A percentile compares a stretch with the other conserved stretches of the same genome.
These are phyloP conservation scores for Phalanger gymnotis DNA, from an alignment of 2,797 vertebrate species.

Conservation along the genomic window DNA sequence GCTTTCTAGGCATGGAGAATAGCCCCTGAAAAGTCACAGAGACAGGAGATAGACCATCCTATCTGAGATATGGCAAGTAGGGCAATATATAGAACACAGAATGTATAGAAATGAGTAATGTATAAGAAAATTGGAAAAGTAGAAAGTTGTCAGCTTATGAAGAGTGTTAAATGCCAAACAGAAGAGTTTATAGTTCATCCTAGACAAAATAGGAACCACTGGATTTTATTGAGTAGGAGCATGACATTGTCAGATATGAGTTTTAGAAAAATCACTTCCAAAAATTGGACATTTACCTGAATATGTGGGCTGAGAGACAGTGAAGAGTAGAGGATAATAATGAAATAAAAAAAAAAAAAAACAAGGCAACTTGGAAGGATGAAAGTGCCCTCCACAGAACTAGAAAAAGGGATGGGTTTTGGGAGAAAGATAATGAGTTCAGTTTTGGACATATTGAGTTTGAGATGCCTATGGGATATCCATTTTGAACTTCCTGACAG, in stretches of 20 bases:
- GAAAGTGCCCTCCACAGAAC: not conserved
- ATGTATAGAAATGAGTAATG: not conserved
- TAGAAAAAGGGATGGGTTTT: not conserved
- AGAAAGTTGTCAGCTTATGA: not conserved
- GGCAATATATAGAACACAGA: not conserved
- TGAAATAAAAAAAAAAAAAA: too few species aligned
- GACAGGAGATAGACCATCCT: not conserved
- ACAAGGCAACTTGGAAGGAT: not conserved
- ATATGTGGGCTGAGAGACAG: not conserved
- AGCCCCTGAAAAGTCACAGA: not conserved
- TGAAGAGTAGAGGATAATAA: not conserved
- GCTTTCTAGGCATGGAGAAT: not conserved
- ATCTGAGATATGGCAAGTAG: not conserved
- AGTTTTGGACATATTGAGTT: not conserved
- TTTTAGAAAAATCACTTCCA: not conserved
- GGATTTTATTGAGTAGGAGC: not conserved
- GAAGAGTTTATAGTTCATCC: not conserved
- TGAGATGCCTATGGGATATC: not conserved
- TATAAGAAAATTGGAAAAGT: not conserved
- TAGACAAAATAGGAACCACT: not conserved
- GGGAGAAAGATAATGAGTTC: not conserved
- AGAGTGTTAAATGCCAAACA: not conserved
- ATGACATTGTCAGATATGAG: not conserved
- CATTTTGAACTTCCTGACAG: not conserved
- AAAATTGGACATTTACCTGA: not conserved